phyloP scores from a whole-genome alignment of 2,888 invertebrate species.

The Abrostola triplasia region DNA sequence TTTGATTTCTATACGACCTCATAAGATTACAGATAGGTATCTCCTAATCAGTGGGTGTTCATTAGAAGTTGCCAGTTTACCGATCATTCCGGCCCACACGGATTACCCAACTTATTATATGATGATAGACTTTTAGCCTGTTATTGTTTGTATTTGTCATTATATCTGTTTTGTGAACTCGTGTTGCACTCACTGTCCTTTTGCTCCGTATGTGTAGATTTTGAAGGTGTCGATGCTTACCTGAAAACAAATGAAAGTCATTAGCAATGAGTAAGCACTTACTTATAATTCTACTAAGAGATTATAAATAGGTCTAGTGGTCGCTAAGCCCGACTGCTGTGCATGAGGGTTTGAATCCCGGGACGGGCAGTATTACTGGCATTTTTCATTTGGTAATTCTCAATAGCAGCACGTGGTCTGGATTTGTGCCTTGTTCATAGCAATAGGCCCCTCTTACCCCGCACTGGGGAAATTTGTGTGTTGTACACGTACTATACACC shows the following conservation, averaged over 20 bases:
- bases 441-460: no score
- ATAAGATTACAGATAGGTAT: conserved; percentile 24
- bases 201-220: conserved; percentile 15
- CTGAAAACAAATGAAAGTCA: conserved; percentile 32
- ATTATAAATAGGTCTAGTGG: not conserved
- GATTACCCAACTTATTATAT: conserved; percentile 51
- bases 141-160: conserved; percentile 47
- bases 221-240: conserved; percentile 26
- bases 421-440: no score
- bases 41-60: conserved; percentile 59
- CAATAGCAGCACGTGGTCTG: no score
- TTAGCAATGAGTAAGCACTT: not conserved
- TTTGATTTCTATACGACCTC: conserved; percentile 29
- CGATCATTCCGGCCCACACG: conserved; percentile 55
- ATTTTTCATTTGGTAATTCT: no score
- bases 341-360: no score
- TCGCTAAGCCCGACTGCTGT: no score
- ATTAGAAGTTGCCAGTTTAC: conserved; percentile 58
- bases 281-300: not conserved
- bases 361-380: no score
- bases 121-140: conserved; percentile 43
- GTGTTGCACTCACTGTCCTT: conserved; percentile 24
- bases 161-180: conserved; percentile 22
- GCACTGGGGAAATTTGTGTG: no score
- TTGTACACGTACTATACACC: no score